A percentile compares a stretch with the other conserved stretches of the same genome.
phyloP scores from a whole-genome alignment of 2,888 invertebrate species.

The Rhaphigaster nebulosa region DNA sequence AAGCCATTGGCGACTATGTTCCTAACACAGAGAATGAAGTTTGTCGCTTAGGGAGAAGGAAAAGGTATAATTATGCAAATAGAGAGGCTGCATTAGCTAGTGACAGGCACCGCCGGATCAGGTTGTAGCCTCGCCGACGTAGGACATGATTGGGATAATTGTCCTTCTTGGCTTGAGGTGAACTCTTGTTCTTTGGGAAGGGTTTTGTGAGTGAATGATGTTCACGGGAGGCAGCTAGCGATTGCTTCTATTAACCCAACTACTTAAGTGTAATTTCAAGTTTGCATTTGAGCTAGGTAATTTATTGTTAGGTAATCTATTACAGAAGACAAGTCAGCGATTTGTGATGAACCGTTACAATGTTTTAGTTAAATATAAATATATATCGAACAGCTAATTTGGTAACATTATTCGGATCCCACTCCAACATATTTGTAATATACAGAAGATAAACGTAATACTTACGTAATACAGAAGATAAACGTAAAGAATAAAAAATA shows the following conservation, averaged over 20 bases:
- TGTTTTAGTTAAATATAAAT: neutral
- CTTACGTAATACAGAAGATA: too few species aligned
- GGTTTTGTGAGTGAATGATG: neutral
- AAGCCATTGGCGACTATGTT: conserved; percentile 9
- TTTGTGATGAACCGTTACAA: neutral
- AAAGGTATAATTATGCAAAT: conserved; percentile 30
- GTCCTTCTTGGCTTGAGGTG: neutral
- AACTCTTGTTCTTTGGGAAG: neutral
- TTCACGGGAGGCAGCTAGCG: neutral
- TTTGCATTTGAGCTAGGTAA: neutral
- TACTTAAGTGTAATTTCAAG: neutral
- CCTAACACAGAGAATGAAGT: conserved; percentile 8
- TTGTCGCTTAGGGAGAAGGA: conserved; percentile 6
- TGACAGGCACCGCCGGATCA: conserved; percentile 6
- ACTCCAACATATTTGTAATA: too few species aligned
- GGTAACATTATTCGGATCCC: too few species aligned
- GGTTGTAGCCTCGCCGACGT: conserved; percentile 6
- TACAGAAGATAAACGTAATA: too few species aligned
- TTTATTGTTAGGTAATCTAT: neutral
- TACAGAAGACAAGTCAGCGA: too few species aligned
- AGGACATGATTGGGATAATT: neutral
- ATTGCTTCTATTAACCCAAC: neutral
- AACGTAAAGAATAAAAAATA: too few species aligned
- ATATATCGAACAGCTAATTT: too few species aligned
- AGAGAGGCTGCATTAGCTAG: neutral